Conservation (phyloP, 2,888 invertebrate species). For the Nemurella pictetii region DNA sequence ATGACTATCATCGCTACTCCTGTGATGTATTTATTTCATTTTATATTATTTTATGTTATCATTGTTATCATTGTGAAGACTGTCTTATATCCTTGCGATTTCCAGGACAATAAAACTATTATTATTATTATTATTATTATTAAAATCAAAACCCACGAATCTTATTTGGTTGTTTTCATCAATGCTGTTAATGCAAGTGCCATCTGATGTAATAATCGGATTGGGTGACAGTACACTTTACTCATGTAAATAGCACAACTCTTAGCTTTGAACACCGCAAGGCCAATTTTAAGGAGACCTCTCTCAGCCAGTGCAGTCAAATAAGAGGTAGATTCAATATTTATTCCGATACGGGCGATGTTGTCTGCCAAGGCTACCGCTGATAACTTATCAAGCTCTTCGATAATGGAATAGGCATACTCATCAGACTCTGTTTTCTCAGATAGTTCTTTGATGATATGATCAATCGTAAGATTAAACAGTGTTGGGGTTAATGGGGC, state of each 20-base stretch:
- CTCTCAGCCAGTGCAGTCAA: background rate
- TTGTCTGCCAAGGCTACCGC: constrained; percentile 2
- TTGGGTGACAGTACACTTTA: background rate
- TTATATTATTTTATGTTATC: too few relatives aligned
- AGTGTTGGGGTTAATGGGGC: background rate
- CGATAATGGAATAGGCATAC: background rate
- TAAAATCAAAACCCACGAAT: constrained; percentile 3
- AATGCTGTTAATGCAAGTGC: background rate
- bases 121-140: constrained; percentile 12
- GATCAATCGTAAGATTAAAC: constrained; percentile 26
- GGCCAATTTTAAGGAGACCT: background rate
- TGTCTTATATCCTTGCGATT: too few relatives aligned
- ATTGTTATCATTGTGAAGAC: too few relatives aligned
- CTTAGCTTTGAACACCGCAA: background rate
- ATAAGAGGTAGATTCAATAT: background rate
- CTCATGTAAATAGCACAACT: background rate
- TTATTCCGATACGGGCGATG: background rate
- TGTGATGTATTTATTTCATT: too few relatives aligned
- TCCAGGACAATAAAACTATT: too few relatives aligned
- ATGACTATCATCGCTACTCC: too few relatives aligned
- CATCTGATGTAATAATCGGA: background rate
- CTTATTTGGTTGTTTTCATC: background rate
- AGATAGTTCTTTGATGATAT: background rate
- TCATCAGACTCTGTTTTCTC: background rate
- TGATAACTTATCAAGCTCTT: background rate